Base-by-base conservation (phyloP, 2,797 vertebrate genomes). In the Leptatherina wallacei region DNA sequence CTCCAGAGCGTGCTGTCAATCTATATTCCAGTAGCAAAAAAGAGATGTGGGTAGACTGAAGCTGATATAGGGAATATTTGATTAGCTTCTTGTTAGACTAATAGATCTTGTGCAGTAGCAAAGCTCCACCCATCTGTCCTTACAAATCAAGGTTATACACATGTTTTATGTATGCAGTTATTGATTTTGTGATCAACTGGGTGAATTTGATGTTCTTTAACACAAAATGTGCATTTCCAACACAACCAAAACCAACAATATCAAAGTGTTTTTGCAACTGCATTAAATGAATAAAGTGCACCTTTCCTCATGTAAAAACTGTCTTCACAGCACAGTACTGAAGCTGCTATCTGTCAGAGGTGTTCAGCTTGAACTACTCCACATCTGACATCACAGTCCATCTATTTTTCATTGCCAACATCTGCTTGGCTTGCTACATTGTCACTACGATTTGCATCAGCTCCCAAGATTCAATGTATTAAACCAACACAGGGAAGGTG, bases 391-490 rank as follows among this genome's bases (percentile, higher is more conserved):
- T 93, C 91, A 91, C 87, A 88, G 87, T 80, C 82, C 82, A 94
- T 94, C 81, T 90, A 94, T 94, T 92, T 94, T 95, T 94, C 86
- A 94, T 91, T 63, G 84, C 73, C 85, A 92, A 93, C 93, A 94
- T 94, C 93, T 94, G 94, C 90, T 93, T 90, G 92, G 79, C 84
- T 92, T 92, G 91, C 91, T 90, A 85, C 85, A 88, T 87, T 93
- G 91, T 93, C 91, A 92, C 89, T 86, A 86, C 79, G 81, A 91
- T 91, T 90, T 86, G 77, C 86, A 85, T 92, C 88, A 85, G 76
- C 70, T 89, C 78, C 80, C 76, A 61, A 60, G 78, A 90, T 90
- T 86, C 71, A 85, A 85, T 66, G 82, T 82, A 80, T 71, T 84
- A 92, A 89, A 83, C 78, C 80, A 86, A 86, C 81, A 89, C 87